Evolutionary conservation across 2,113 vertebrate genomes (phyloP).

Genomic region (Cinclus cinclus): DNA sequence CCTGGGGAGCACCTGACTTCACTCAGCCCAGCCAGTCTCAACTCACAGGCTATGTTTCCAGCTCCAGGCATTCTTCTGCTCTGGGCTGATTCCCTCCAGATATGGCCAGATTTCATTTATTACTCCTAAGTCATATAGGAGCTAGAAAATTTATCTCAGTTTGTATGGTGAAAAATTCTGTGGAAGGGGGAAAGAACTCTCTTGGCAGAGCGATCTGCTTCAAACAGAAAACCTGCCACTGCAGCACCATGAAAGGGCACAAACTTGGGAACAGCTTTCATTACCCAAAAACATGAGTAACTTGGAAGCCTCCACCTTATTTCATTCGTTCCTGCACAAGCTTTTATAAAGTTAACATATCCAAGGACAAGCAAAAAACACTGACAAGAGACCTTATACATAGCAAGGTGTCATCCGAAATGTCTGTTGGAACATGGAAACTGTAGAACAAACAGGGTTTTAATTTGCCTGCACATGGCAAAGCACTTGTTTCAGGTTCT

Average conservation of each 20-base stretch:
- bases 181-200: neutral
- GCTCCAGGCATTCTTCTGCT: neutral
- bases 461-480: neutral
- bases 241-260: neutral
- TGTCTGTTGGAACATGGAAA: neutral
- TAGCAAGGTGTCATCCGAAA: neutral
- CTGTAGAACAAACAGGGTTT: neutral
- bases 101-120: neutral
- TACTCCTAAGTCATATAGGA: neutral
- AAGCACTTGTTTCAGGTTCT: neutral
- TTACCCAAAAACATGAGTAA: neutral
- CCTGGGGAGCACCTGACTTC: neutral
- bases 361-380: neutral
- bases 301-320: neutral
- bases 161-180: neutral
- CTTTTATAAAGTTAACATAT: neutral
- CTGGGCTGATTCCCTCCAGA: neutral
- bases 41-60: accelerated
- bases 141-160: neutral
- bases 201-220: neutral
- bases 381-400: neutral
- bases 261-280: neutral
- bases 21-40: neutral
- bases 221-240: neutral
- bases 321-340: neutral